phyloP scores from a whole-genome alignment of 2,113 vertebrate genomes.

The Caranx melampygus region DNA sequence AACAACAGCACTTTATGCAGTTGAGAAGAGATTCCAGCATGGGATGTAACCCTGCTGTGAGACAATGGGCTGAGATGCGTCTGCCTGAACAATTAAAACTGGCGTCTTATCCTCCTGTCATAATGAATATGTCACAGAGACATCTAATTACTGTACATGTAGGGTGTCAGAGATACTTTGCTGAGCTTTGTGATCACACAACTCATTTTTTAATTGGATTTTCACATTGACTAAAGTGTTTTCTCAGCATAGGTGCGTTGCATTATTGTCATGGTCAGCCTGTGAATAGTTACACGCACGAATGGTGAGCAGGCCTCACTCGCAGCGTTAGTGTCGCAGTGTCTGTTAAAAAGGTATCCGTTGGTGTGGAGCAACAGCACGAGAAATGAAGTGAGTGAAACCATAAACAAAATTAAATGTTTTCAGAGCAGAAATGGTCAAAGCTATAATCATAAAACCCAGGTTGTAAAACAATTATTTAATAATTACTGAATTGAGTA shows the following conservation, averaged over 20 bases:
- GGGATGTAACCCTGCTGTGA: constrained; percentile 16
- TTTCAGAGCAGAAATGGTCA: too few relatives aligned
- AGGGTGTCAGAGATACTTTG: constrained; percentile 48
- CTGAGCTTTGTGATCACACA: constrained; percentile 30
- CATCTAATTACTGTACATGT: constrained; percentile 51
- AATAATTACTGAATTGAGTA: too few relatives aligned
- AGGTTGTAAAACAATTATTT: too few relatives aligned
- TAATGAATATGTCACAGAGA: constrained; percentile 61
- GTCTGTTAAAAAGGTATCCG: too few relatives aligned
- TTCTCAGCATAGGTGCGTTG: constrained; percentile 15
- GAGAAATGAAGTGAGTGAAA: too few relatives aligned
- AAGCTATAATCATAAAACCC: too few relatives aligned
- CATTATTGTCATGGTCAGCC: background rate
- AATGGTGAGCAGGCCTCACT: background rate
- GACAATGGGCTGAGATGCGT: constrained; percentile 9
- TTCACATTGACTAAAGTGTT: constrained; percentile 19
- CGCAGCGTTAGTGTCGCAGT: too few relatives aligned
- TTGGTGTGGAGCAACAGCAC: too few relatives aligned
- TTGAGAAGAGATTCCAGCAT: background rate
- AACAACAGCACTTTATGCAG: background rate
- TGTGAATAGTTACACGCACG: background rate
- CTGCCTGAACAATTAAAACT: constrained; percentile 39
- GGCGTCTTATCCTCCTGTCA: constrained; percentile 38
- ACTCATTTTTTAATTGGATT: constrained; percentile 52
- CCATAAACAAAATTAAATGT: too few relatives aligned